Conservation (phyloP, 1,140 invertebrate species). For the Calliphora vicina region DNA sequence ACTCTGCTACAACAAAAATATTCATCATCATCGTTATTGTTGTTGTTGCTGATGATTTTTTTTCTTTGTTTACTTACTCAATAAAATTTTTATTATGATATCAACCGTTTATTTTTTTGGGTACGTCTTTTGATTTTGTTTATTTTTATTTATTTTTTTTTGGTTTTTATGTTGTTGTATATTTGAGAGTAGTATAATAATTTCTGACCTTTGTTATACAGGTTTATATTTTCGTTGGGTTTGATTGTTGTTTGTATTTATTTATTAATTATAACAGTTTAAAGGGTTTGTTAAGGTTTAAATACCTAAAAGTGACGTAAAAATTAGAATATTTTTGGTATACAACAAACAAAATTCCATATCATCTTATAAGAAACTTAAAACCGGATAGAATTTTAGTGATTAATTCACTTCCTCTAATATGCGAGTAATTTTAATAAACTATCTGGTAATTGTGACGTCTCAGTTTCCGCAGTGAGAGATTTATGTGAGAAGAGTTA, state of each 20-base stretch:
- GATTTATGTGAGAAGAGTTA: too few relatives aligned
- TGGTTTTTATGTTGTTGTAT: neutral
- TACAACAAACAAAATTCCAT: too few relatives aligned
- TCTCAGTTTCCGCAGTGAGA: too few relatives aligned
- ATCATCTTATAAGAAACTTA: too few relatives aligned
- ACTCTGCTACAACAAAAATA: neutral
- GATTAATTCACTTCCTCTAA: too few relatives aligned
- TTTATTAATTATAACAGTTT: neutral
- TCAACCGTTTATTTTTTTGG: conserved; percentile 40
- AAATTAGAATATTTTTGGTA: too few relatives aligned
- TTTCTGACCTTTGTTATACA: conserved; percentile 30
- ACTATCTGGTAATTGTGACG: too few relatives aligned
- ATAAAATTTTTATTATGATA: conserved; percentile 63
- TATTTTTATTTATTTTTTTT: neutral
- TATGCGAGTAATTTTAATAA: too few relatives aligned
- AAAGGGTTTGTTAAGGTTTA: neutral
- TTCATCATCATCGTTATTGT: neutral
- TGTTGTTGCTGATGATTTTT: neutral
- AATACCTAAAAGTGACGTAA: too few relatives aligned
- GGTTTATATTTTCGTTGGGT: conserved; percentile 16
- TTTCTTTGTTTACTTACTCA: conserved; percentile 54
- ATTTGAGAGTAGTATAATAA: neutral
- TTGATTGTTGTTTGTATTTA: neutral
- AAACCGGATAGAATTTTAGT: too few relatives aligned
- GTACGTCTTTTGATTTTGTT: neutral